Base-by-base conservation (phyloP, 2,113 vertebrate genomes). In the Festucalex cinctus region DNA sequence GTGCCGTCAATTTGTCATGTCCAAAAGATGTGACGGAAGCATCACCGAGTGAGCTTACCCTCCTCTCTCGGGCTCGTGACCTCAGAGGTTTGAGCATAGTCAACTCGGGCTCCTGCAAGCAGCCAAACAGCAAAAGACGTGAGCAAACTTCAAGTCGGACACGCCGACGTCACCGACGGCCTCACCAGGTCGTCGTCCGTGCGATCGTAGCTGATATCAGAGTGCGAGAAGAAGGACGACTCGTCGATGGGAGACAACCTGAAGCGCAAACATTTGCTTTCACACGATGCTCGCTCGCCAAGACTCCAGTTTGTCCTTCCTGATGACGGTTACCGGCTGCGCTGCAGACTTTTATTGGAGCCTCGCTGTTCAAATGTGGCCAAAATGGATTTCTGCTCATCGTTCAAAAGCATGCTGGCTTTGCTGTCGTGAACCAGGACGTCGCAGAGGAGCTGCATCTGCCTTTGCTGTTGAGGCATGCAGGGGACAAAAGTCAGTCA, bases 191-290 rank as follows among this genome's bases (percentile, higher is more conserved):
- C 93, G 0, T 96, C 94, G 0, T 94, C 93, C 0, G 94, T 95
- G 39, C 87, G 82, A 69, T 96, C 94, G 1, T 94, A 96, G 85
- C 95, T 96, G 88, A 95, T 95, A 76, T 93, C 94, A 0, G 94
- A 95, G 77, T 93, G 92, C 24, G 91, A 95, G 80, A 94, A 82
- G 68, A 94, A 93, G 0, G 95, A 95, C 0, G 94, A 94, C 73
- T 94, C 93, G 0, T 95, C 91, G 26, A 93, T 93, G 6, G 78
- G 83, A 0, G 91, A 91, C 2, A 93, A 74, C 74, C 95, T 95
- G 83, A 16, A 6, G 41, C 66, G 43, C 12, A 10, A 6, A 24
- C 20, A n/a, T 19, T 49, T 16, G 1, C 8, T n/a, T 65, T 2
- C 19, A 10, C 2, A 22, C 1, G 9, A 12, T 7, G 53, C n/a